Base-by-base conservation (phyloP, 2,113 vertebrate species). In the Cathartes aura region DNA sequence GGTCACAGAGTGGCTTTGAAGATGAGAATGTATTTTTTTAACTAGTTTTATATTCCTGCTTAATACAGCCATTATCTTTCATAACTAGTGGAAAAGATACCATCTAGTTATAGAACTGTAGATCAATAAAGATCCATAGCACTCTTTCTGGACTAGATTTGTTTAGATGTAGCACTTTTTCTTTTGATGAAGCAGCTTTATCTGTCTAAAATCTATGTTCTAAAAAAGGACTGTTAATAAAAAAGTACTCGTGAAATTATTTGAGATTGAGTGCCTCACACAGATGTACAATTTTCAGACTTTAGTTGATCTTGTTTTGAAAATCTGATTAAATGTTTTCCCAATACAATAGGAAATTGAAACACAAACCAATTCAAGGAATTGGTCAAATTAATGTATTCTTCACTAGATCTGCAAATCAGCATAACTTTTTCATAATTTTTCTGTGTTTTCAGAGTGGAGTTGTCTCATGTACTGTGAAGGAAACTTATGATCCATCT, bases 381-480 rank as follows among this genome's bases (percentile, higher is more conserved):
- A 75, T 50, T 48, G 38, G 18, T 86, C 24, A 50, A 76, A 27
- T 19, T 5, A 74, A 17, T 40, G 7, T n/a, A 9, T 59, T 90
- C 42, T 58, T 58, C 15, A 26, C 18, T 55, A 3, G 17, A 42
- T 56, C 53, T 63, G 17, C 11, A 52, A 9, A 40, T 73, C 5
- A 11, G 7, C 13, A 2, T 60, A 19, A 4, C 1, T 6, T 9
- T 36, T 36, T 22, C 5, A 1, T 40, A 4, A 4, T 84, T 60
- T 4, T 7, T 36, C 18, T 42, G 8, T 81, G 19, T 63, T 92
- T 89, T 84, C 50, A 56, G 59, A 40, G 70, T 47, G 24, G 34
- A 30, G 48, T 93, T 90, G 9, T 40, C 17, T 89, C 18, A 32
- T 36, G 12, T 71, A 12, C 52, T 75, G 20, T 14, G 52, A 82